These are phyloP conservation scores for Coenonympha arcania DNA, from an alignment of 2,888 invertebrate genomes.

Conservation along the genomic window DNA sequence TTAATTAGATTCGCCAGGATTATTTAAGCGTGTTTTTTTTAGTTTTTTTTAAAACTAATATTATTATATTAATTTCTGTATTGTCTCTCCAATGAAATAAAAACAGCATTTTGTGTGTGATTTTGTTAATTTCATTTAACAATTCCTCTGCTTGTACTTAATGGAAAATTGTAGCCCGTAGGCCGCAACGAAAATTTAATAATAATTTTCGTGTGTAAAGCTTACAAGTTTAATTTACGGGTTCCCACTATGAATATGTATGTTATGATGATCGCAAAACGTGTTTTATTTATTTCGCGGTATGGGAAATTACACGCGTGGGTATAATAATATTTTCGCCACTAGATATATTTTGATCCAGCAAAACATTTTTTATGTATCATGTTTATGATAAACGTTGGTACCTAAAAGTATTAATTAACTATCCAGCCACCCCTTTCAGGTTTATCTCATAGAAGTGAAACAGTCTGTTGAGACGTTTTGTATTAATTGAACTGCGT, in stretches of 20 bases:
- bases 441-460: too few species aligned
- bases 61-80: neutral
- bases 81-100: neutral
- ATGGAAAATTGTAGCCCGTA: neutral
- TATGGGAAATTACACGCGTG: constrained; percentile 1
- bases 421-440: too few species aligned
- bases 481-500: too few species aligned
- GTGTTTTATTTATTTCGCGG: neutral
- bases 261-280: neutral
- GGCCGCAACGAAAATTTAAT: neutral
- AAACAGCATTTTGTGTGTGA: neutral
- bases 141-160: neutral
- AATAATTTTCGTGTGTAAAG: neutral
- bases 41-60: too few species aligned
- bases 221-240: constrained; percentile 1
- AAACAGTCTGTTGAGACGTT: too few species aligned
- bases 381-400: too few species aligned
- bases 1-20: too few species aligned
- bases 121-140: neutral
- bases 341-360: neutral
- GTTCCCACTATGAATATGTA: neutral
- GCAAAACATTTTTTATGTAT: too few species aligned
- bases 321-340: neutral
- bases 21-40: too few species aligned
- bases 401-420: too few species aligned